Evolutionary conservation across 2,797 vertebrate species (phyloP), one percentile per base, ranked within the genome.

Genomic region (Nothura maculosa): DNA sequence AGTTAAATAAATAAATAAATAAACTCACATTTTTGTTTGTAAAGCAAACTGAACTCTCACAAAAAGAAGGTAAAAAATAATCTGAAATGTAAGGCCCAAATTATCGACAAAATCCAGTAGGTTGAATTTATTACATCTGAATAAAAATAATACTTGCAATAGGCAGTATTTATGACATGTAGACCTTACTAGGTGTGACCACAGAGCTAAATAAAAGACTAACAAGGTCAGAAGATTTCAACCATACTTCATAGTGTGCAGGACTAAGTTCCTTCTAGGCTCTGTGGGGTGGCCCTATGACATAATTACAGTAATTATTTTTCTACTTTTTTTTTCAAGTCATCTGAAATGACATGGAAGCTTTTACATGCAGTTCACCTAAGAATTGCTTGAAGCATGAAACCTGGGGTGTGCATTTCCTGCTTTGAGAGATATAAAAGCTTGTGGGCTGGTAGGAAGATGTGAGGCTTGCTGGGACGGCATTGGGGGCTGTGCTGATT

Each of bases 81-180:
- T 25, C 1, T 63, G 24, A 24, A 76, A 79, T 66, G 43, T 6
- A 54, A 38, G 52, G 22, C 40, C 25, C 73, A 82, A 76, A 69
- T 2, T 30, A 0, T 0, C 24, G 28, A 58, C 16, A 61, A 78
- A 66, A 61, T 24, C 10, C 16, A n/a, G 45, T n/a, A 50, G 45
- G 22, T 3, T 60, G 12, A 80, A 66, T 48, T 80, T 60, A 21
- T 43, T 21, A 40, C 28, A 64, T n/a, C 20, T 30, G 40, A 6
- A 12, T 42, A 74, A 77, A 75, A 75, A 25, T 50, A 85, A 50
- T 15, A 48, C 3, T 38, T 2, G 4, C 6, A 68, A 38, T 28
- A 43, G 42, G 40, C 7, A 69, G 22, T 28, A 81, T 62, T 86
- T 84, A 54, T 62, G 42, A 68, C 7, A 2, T 14, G 13, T 20